Evolutionary conservation across 1,140 invertebrate genomes (phyloP).

Genomic region (Odontomachus brunneus): DNA sequence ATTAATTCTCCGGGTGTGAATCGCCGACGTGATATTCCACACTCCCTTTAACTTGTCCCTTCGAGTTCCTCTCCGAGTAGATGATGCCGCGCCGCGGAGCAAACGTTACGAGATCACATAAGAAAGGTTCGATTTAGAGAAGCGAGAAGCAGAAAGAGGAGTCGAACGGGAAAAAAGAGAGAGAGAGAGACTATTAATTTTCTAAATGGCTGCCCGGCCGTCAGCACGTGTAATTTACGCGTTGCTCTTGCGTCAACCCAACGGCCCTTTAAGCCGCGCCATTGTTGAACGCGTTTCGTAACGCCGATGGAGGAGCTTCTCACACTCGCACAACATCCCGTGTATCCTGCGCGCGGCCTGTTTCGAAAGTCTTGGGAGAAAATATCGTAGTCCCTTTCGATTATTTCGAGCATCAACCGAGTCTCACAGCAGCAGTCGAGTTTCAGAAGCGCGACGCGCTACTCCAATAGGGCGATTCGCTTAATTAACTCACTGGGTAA

Average conservation of each 20-base stretch:
- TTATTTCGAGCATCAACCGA: no score
- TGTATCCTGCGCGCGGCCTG: neutral
- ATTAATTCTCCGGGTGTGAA: conserved; percentile 44
- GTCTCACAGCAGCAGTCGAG: neutral
- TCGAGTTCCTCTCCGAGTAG: neutral
- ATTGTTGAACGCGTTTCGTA: conserved; percentile 64
- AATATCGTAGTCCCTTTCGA: neutral
- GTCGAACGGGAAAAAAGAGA: neutral
- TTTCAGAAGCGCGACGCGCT: neutral
- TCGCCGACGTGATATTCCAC: neutral
- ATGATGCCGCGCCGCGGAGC: conserved; percentile 2
- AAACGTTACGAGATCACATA: neutral
- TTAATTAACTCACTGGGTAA: conserved; percentile 25
- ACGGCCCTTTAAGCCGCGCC: conserved; percentile 2
- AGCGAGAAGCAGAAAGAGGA: neutral
- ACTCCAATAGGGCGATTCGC: conserved; percentile 25
- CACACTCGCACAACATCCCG: conserved; percentile 8
- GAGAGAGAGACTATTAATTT: conserved; percentile 63
- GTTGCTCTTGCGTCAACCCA: conserved; percentile 62
- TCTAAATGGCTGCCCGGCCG: conserved; percentile 62
- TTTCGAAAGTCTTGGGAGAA: conserved; percentile 56
- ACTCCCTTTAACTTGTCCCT: conserved; percentile 2
- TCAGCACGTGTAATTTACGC: conserved; percentile 71
- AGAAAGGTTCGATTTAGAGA: conserved; percentile 44
- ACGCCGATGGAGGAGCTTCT: conserved; percentile 11